Base-by-base conservation (phyloP, 2,797 vertebrate genomes). In the Coranthus polyacanthus region DNA sequence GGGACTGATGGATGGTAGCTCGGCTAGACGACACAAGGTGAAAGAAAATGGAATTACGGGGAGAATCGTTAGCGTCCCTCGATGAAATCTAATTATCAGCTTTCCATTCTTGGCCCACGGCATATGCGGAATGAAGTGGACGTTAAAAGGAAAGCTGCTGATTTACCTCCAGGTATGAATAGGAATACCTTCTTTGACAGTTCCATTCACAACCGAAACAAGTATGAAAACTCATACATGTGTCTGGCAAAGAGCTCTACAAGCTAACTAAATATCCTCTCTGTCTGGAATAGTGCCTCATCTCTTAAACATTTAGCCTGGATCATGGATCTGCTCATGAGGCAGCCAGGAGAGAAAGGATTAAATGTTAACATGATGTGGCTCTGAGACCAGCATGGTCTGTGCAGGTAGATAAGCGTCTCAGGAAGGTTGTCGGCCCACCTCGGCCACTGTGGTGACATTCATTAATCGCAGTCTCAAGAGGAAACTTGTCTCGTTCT, bases 71-170 rank as follows among this genome's bases (percentile, higher is more conserved):
- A 91, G 81, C 68, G 78, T 84, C 71, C 78, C 71, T 75, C 79
- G 75, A 75, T 74, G 75, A 88, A 89, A 90, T 91, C 77, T 88
- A 91, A 92, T 87, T 78, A 90, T 83, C 75, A 54, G 69, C 76
- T 82, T 89, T 78, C 74, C 83, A 80, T 72, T 90, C 66, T 87
- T 68, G 73, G 86, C 76, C 83, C 34, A 12, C 62, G 69, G 75
- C 77, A 68, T 44, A 69, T 11, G 21, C 67, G 41, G 68, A 67
- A 63, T 52, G 59, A 64, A 85, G 73, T 62, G 55, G 77, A 70
- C 45, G 22, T 61, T 67, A 59, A 67, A 76, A 56, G 44, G 21
- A 57, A 5, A 34, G 22, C 43, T n/a, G 22, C 37, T 59, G 47
- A 15, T 61, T n/a, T n/a, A n/a, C n/a, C n/a, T n/a, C n/a, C n/a